Evolutionary conservation across 2,888 invertebrate species (phyloP), one percentile per base, ranked within the genome.

Genomic region (Leptopilina myrica): DNA sequence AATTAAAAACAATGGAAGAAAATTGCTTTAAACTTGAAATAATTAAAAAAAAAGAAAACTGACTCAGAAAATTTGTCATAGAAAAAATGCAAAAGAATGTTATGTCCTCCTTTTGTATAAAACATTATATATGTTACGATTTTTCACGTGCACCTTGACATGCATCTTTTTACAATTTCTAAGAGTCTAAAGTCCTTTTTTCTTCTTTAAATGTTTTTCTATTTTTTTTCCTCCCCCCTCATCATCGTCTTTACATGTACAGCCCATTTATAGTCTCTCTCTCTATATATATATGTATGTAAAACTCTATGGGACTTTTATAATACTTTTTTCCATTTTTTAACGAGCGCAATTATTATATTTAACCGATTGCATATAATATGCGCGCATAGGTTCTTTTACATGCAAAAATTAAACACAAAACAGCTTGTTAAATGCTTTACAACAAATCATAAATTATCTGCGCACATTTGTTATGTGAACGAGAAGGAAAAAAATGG

Each of bases 131-230:
- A 8, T 67, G 67, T 15, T 49, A 46, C 26, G n/a, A 53, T 69
- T 69, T 69, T 53, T 26, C 14, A 53, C 20, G 6, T 69, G 15
- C 20, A 53, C 69, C 69, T 69, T 69, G 69, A 69, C 69, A 69
- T 8, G 69, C 53, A 69, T 69, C 33, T 53, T n/a, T 69, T 49
- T 33, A 20, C 14, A 11, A 56, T 67, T 6, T 43, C 43, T 43
- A 43, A 43, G 43, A 33, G 33, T 4, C 46, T 49, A 49, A 49
- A 12, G 4, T 49, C 12, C 11, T 49, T 49, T 49, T 49, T 49
- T 49, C 11, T 49, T 11, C 49, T 49, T 4, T 49, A 49, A 49
- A 49, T 12, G 49, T 69, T 69, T 69, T 12, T 56, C 12, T 14
- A 33, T 8, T 49, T 69, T 49, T 49, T 69, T 49, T 26, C 15